Base-by-base conservation (phyloP, 2,113 vertebrate species). In the Thalassoma bifasciatum region DNA sequence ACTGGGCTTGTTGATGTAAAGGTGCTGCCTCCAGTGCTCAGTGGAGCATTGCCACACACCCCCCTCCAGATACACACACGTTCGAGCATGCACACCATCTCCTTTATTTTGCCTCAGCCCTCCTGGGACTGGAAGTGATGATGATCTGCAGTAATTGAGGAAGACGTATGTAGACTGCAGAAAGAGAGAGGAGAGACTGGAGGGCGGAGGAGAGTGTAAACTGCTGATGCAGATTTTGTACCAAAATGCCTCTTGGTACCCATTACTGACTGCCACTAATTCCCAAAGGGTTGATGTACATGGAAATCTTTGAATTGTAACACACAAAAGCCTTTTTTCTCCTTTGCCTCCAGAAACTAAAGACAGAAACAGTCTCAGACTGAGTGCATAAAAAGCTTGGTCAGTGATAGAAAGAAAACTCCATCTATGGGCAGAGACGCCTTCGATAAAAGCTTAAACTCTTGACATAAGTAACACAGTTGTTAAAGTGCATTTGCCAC, bases 71-170 rank as follows among this genome's bases (percentile, higher is more conserved):
- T 6, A 24, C 37, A 65, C 37, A 52, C 70, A 61, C 64, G 52
- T 52, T 21, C 69, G 46, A 17, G 22, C 38, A 50, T 37, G 30
- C 57, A 36, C 61, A 54, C 65, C 30, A 51, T 57, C 76, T 76
- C 75, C 72, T 78, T 82, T 89, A 80, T 84, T 82, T 82, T 82
- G 72, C 75, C 60, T 53, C 0, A 56, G 75, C 63, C 56, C 85
- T 83, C 59, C 42, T 59, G 85, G 83, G 86, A 79, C 66, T 56
- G 67, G 58, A 79, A 70, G 77, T 47, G 65, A 77, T 88, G 88
- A 89, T 86, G 86, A 89, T 88, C 86, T 75, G 80, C 78, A 64
- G 84, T 88, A 87, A 92, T 83, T 89, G 85, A 90, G 74, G 70
- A 77, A 84, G 74, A 82, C 61, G 77, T 77, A 76, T 68, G 56